Base-by-base conservation (phyloP, 2,113 vertebrate species). In the Candoia aspera region DNA sequence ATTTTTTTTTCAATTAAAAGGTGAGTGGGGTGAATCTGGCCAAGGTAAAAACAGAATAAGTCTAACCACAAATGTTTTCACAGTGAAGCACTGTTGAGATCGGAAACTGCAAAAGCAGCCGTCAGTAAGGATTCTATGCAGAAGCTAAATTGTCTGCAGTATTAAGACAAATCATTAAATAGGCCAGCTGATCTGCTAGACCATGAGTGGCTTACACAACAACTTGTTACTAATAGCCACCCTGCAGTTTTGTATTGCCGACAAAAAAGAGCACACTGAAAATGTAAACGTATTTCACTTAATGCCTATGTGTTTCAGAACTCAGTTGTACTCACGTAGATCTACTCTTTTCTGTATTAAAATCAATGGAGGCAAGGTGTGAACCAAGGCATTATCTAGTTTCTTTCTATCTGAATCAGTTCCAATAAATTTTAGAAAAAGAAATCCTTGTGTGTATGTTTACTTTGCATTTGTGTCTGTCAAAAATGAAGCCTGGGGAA, bases 191-290 rank as follows among this genome's bases (percentile, higher is more conserved):
- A 0, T 0, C 90, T 91, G 37, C 90, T 94, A 94, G 94, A 93
- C 92, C 90, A 91, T 92, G 94, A 93, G 94, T 94, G 93, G 94
- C 90, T 93, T 92, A 91, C 0, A 0, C 24, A 93, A 91, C 0
- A 12, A 87, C 93, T 96, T 94, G 93, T 95, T 94, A 94, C 93
- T 94, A 95, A 95, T 95, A 95, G 85, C 90, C 93, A 92, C 89
- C 92, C 91, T 94, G 84, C 86, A 94, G 94, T 87, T 87, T 91
- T 13, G n/a, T 58, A 84, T 92, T 95, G 91, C 88, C 94, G 86
- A 79, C 21, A 89, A 92, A 64, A 86, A 94, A 91, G 19, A 87
- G 91, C 89, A 87, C 90, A 93, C 21, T 0, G 93, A 92, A 95
- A 88, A 89, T 94, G 94, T 95, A 96, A 96, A 95, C 42, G 13